Percentiles rank a stretch among this genome's conserved stretches.
Evolutionary conservation across 1,140 invertebrate species (phyloP).

Genomic region (Cecropterus lyciades): DNA sequence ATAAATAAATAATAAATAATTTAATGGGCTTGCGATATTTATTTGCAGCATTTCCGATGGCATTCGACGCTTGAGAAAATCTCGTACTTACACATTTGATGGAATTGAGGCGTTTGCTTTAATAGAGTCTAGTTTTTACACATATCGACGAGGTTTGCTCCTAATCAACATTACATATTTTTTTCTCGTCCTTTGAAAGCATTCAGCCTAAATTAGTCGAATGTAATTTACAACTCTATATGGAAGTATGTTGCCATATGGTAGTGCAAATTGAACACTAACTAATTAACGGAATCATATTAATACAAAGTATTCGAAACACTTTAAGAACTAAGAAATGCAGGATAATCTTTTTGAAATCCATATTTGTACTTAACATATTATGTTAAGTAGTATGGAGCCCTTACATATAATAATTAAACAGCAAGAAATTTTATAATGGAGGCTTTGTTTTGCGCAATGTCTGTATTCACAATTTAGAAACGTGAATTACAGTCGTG

Average conservation of each 20-base stretch:
- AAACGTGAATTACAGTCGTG: no score
- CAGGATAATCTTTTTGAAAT: no score
- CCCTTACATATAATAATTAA: no score
- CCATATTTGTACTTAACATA: no score
- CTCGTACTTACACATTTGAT: constrained; percentile 1
- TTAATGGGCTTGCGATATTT: neutral
- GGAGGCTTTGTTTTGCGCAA: no score
- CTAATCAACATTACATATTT: constrained; percentile 5
- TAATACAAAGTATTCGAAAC: neutral
- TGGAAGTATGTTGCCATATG: neutral
- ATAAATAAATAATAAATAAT: no score
- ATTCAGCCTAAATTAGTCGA: neutral
- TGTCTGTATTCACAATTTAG: no score
- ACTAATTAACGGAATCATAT: neutral
- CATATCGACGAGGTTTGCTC: no score
- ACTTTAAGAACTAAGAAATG: no score
- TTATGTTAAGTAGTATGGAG: no score
- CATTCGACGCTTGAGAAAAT: neutral
- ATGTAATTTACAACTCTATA: neutral
- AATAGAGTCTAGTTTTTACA: neutral
- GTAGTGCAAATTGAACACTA: neutral
- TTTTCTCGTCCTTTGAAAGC: neutral
- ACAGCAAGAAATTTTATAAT: no score
- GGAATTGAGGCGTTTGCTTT: constrained; percentile 3
- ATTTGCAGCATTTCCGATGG: constrained; percentile 17